Evolutionary conservation across 2,797 vertebrate genomes (phyloP).

Genomic region (Scomberomorus guttatus): DNA sequence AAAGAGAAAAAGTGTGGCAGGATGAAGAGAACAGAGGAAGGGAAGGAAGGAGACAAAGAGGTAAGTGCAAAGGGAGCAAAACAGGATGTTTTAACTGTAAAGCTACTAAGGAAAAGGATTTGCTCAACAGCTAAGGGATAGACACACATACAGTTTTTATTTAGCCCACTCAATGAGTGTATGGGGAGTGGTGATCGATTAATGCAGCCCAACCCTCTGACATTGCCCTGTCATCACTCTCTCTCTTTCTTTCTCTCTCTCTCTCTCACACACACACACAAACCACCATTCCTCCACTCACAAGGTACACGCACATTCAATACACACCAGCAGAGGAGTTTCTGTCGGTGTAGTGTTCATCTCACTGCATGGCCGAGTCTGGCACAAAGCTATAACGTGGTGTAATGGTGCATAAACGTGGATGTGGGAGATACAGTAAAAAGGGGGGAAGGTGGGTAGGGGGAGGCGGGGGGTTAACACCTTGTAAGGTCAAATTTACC

Average conservation of each 20-base stretch:
- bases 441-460: no score
- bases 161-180: slow-evolving; percentile 52
- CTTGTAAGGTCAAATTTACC: slow-evolving; percentile 54
- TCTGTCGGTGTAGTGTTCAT: background rate
- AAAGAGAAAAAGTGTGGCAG: slow-evolving; percentile 23
- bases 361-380: slow-evolving; percentile 28
- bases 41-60: slow-evolving; percentile 14
- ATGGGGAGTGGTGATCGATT: slow-evolving; percentile 65
- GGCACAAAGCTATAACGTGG: slow-evolving; percentile 42
- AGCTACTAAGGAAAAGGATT: slow-evolving; percentile 50
- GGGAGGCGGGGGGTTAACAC: background rate
- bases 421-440: slow-evolving; percentile 2
- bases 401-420: slow-evolving; percentile 53
- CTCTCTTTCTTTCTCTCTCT: background rate
- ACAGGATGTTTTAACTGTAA: slow-evolving; percentile 45
- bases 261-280: background rate
- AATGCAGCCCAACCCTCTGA: slow-evolving; percentile 49
- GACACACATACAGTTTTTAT: slow-evolving; percentile 60
- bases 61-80: slow-evolving; percentile 19
- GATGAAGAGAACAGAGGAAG: slow-evolving; percentile 23
- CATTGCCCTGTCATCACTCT: slow-evolving; percentile 62
- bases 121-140: slow-evolving; percentile 46
- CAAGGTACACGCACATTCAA: slow-evolving; percentile 13
- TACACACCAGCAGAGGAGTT: slow-evolving; percentile 18
- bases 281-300: background rate